These are phyloP conservation scores for Gryllus bimaculatus DNA, from an alignment of 1,140 invertebrate species.

Conservation along the genomic window DNA sequence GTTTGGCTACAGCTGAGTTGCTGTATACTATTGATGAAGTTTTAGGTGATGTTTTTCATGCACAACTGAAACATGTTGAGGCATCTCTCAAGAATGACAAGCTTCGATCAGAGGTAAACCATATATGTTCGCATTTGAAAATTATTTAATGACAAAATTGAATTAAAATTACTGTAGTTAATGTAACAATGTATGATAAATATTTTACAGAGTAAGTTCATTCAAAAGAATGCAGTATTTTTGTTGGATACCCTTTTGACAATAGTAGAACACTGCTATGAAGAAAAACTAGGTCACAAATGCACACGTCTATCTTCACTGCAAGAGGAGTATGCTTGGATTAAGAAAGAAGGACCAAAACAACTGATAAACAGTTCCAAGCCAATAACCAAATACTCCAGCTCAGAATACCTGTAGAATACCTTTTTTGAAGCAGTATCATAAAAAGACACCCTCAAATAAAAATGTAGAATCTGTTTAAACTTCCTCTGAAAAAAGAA, in stretches of 20 bases:
- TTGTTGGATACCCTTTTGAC: slow-evolving; percentile 41
- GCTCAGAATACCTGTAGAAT: slow-evolving; percentile 31
- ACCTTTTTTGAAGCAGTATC: no score
- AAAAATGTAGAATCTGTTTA: no score
- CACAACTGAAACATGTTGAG: slow-evolving; percentile 55
- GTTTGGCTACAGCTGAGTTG: slow-evolving; percentile 52
- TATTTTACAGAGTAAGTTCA: slow-evolving; percentile 39
- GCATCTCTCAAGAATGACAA: slow-evolving; percentile 45
- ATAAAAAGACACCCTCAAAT: no score
- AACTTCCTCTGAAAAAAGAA: no score
- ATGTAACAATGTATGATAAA: not conserved
- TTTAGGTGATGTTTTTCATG: slow-evolving; percentile 51
- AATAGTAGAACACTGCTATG: slow-evolving; percentile 38
- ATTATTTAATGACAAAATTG: not conserved
- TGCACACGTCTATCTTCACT: slow-evolving; percentile 32
- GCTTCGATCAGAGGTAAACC: slow-evolving; percentile 45
- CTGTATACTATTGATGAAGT: slow-evolving; percentile 51
- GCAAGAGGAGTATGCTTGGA: slow-evolving; percentile 29
- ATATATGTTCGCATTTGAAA: not conserved
- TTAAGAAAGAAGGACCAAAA: not conserved
- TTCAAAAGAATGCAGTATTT: slow-evolving; percentile 46
- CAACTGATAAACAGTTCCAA: slow-evolving; percentile 14
- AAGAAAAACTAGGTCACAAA: slow-evolving; percentile 31
- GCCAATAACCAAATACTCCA: slow-evolving; percentile 34
- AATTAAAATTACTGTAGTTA: not conserved